A percentile compares a stretch with the other conserved stretches of the same genome.
phyloP scores from a whole-genome alignment of 2,113 vertebrate species.

The Anolis sagrei region DNA sequence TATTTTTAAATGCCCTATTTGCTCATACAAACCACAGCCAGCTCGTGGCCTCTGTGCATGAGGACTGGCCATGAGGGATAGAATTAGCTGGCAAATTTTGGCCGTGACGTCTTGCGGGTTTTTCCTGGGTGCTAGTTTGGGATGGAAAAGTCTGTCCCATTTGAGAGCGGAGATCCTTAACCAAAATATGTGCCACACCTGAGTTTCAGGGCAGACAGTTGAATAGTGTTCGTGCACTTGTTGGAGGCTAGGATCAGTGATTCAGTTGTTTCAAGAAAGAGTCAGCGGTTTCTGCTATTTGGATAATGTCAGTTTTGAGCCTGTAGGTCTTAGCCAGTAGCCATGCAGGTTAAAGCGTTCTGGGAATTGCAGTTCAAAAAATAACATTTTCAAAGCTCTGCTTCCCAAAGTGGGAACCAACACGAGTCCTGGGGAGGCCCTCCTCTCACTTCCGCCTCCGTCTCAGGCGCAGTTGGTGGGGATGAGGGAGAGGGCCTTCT shows the following conservation, averaged over 20 bases:
- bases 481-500: too few species aligned
- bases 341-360: too few species aligned
- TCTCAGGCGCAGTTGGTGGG: too few species aligned
- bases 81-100: background rate
- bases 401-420: background rate
- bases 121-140: background rate
- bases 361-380: background rate
- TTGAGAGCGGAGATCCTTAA: background rate
- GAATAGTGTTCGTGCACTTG: background rate
- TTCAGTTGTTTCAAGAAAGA: too few species aligned
- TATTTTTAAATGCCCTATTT: constrained; percentile 25
- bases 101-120: background rate
- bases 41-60: background rate
- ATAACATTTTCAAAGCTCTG: background rate
- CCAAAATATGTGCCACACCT: background rate
- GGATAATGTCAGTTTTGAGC: too few species aligned
- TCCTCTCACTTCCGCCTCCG: too few species aligned
- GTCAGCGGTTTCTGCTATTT: too few species aligned
- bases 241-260: background rate
- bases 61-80: background rate
- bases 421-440: too few species aligned
- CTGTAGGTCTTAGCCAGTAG: too few species aligned
- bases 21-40: background rate
- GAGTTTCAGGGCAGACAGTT: background rate
- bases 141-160: background rate